Percentiles rank a stretch among this genome's conserved stretches.
Evolutionary conservation across 2,888 invertebrate genomes (phyloP).

Genomic region (Eugnorisma glareosa): DNA sequence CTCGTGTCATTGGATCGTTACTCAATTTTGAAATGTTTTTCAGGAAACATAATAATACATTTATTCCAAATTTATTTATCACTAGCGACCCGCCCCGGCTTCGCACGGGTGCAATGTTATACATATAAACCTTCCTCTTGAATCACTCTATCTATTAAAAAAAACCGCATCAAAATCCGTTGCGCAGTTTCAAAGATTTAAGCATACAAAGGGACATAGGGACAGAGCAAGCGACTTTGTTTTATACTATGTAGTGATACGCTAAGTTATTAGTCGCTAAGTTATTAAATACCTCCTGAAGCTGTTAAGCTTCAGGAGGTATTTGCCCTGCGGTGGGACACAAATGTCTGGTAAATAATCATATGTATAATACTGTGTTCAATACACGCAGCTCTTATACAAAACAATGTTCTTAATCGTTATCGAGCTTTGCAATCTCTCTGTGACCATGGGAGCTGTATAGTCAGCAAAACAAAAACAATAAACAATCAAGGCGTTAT

Average conservation of each 20-base stretch:
- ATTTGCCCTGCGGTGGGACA: not conserved
- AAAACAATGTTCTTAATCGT: conserved; percentile 28
- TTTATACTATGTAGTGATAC: no score
- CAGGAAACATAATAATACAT: not conserved
- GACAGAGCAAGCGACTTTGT: no score
- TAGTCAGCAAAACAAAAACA: conserved; percentile 26
- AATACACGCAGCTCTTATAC: conserved; percentile 10
- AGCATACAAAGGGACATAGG: no score
- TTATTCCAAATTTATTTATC: not conserved
- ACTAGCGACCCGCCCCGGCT: no score
- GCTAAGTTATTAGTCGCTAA: no score
- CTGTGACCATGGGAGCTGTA: conserved; percentile 26
- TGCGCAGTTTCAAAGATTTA: no score
- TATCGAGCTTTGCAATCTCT: conserved; percentile 43
- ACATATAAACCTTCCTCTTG: no score
- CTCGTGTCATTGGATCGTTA: not conserved
- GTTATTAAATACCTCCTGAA: no score
- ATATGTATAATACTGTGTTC: not conserved
- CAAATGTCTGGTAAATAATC: not conserved
- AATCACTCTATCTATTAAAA: no score
- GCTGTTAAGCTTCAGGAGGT: no score
- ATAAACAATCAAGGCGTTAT: conserved; percentile 47
- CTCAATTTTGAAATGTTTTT: conserved; percentile 4
- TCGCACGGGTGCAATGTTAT: no score
- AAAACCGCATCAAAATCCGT: no score